A percentile compares a stretch with the other conserved stretches of the same genome.
Conservation (phyloP, 23 tunicate genomes). For the Botrylloides violaceus region DNA sequence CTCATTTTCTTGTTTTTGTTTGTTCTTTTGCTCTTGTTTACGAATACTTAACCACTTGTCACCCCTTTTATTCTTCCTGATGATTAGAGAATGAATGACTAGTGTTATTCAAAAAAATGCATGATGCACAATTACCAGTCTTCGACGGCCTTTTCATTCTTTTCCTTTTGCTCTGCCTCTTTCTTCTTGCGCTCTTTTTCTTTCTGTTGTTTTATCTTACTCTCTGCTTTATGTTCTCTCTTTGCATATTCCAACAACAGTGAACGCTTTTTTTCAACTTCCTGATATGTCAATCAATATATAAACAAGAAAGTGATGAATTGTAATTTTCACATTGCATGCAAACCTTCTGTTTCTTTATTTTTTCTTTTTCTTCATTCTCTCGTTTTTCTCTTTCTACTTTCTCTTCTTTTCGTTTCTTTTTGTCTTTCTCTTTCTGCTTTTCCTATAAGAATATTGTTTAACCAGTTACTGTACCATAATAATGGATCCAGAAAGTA, state of each 20-base stretch:
- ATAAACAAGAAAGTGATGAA: not conserved
- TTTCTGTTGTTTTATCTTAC: conserved; percentile 43
- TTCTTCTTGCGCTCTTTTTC: conserved; percentile 35
- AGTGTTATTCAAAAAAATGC: too few species aligned
- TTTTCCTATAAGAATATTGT: conserved; percentile 27
- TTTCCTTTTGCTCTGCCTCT: conserved; percentile 31
- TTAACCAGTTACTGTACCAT: too few species aligned
- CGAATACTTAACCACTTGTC: conserved; percentile 40
- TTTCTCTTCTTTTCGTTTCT: conserved; percentile 27
- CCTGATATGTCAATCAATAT: not conserved
- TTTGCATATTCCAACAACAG: conserved; percentile 36
- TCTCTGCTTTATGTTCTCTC: conserved; percentile 36
- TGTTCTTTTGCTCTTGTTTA: conserved; percentile 40
- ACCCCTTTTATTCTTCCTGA: conserved; percentile 46
- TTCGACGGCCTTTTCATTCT: conserved; percentile 34
- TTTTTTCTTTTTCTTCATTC: conserved; percentile 33
- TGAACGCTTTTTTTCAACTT: conserved; percentile 40
- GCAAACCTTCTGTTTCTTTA: conserved; percentile 37
- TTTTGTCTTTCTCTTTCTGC: conserved; percentile 21
- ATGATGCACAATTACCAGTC: too few species aligned
- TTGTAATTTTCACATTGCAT: not conserved
- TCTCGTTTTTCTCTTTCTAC: conserved; percentile 27
- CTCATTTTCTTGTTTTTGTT: conserved; percentile 33
- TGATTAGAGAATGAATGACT: too few species aligned
- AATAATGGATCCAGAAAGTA: too few species aligned